A percentile compares a stretch with the other conserved stretches of the same genome.
Evolutionary conservation across 1,140 invertebrate genomes (phyloP).

Genomic region (Vanessa atalanta): DNA sequence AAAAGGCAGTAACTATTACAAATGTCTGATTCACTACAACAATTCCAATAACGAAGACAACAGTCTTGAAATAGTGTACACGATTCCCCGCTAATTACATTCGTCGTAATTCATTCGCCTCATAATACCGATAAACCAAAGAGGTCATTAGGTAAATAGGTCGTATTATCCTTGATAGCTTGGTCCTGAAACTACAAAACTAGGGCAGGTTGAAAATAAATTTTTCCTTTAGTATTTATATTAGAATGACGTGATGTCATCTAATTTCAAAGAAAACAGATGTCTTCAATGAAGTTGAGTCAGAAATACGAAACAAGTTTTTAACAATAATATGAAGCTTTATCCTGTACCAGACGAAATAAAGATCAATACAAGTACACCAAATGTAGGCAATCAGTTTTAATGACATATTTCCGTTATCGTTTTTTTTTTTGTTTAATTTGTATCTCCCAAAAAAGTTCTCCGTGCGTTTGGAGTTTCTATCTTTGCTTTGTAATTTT

Average conservation of each 20-base stretch:
- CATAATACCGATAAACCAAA: slow-evolving; percentile 18
- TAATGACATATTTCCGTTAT: too few species aligned
- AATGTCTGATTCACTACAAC: not conserved
- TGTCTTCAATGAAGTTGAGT: slow-evolving; percentile 30
- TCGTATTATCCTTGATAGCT: slow-evolving; percentile 12
- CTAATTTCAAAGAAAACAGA: slow-evolving; percentile 31
- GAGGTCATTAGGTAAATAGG: slow-evolving; percentile 25
- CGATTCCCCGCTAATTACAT: not conserved
- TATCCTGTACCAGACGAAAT: slow-evolving; percentile 5
- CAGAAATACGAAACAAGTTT: not conserved
- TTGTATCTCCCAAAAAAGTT: too few species aligned
- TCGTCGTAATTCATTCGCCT: not conserved
- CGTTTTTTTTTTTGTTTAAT: too few species aligned
- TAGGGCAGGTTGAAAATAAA: slow-evolving; percentile 27
- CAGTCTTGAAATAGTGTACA: not conserved
- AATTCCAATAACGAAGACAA: not conserved
- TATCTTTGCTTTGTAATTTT: too few species aligned
- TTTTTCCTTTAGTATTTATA: slow-evolving; percentile 28
- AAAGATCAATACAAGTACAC: not conserved
- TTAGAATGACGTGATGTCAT: slow-evolving; percentile 32
- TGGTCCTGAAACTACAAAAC: slow-evolving; percentile 21
- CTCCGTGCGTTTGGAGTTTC: too few species aligned
- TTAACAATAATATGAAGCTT: not conserved
- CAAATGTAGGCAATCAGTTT: too few species aligned
- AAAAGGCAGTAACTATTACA: not conserved